These are phyloP conservation scores for Acronicta psi DNA, from an alignment of 2,888 invertebrate species.

Conservation along the genomic window DNA sequence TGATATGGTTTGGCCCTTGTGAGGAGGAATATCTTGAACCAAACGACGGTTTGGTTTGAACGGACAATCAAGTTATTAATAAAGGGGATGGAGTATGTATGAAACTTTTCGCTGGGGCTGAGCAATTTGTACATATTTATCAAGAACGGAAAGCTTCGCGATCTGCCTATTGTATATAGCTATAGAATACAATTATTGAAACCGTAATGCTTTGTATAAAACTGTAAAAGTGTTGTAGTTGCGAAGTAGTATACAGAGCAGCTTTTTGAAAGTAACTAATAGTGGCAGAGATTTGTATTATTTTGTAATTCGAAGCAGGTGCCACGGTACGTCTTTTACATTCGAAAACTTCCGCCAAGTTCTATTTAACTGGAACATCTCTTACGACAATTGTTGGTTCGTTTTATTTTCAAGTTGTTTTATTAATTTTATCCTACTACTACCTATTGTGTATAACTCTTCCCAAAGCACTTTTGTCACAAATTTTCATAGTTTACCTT, in stretches of 20 bases:
- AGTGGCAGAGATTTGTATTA: slow-evolving; percentile 38
- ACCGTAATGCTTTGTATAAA: slow-evolving; percentile 54
- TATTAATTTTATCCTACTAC: slow-evolving; percentile 45
- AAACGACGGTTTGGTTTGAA: slow-evolving; percentile 48
- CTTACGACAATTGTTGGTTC: slow-evolving; percentile 74
- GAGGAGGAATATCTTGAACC: slow-evolving; percentile 55
- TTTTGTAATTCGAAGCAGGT: slow-evolving; percentile 34
- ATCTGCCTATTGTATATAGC: slow-evolving; percentile 69
- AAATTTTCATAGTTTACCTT: slow-evolving; percentile 41
- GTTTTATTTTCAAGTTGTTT: slow-evolving; percentile 47
- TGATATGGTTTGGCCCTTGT: slow-evolving; percentile 72
- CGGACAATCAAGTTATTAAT: slow-evolving; percentile 40
- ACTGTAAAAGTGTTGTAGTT: slow-evolving; percentile 55
- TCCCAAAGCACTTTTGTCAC: slow-evolving; percentile 43
- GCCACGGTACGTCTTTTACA: slow-evolving; percentile 32
- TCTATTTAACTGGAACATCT: slow-evolving; percentile 82
- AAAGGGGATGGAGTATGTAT: slow-evolving; percentile 53
- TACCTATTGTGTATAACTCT: slow-evolving; percentile 50
- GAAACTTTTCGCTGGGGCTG: slow-evolving; percentile 71
- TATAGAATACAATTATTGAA: slow-evolving; percentile 52
- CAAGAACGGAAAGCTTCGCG: slow-evolving; percentile 67
- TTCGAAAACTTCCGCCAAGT: slow-evolving; percentile 35
- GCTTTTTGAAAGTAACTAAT: slow-evolving; percentile 51
- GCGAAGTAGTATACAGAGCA: slow-evolving; percentile 57
- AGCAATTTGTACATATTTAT: slow-evolving; percentile 73